phyloP scores from a whole-genome alignment of 2,113 vertebrate species.

The Mirounga angustirostris region DNA sequence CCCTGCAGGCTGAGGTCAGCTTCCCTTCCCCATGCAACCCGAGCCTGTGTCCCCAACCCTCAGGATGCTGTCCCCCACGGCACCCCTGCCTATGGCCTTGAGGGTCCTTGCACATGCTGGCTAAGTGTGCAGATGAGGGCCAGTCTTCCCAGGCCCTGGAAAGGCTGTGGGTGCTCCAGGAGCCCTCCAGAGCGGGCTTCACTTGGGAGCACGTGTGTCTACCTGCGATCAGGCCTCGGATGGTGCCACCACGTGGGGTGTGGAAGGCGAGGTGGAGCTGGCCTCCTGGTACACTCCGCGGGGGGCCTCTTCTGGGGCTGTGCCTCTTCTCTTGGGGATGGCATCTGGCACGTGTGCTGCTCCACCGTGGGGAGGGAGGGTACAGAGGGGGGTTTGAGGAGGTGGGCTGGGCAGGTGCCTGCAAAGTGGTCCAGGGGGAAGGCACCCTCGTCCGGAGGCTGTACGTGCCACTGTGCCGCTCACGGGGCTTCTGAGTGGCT shows the following conservation, averaged over 20 bases:
- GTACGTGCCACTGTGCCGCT: fast-evolving
- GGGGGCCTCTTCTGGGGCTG: background rate
- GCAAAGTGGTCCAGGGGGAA: background rate
- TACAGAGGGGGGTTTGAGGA: background rate
- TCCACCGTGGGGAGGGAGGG: background rate
- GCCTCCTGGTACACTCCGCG: background rate
- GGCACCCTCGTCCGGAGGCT: background rate
- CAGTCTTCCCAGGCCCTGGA: background rate
- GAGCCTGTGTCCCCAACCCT: background rate
- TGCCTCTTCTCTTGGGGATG: background rate
- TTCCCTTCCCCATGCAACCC: background rate
- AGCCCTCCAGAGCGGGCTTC: background rate
- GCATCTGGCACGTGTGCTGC: background rate
- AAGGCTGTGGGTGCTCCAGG: background rate
- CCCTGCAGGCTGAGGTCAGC: background rate
- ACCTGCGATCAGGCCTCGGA: background rate
- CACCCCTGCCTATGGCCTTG: background rate
- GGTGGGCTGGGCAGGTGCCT: background rate
- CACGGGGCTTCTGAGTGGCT: background rate
- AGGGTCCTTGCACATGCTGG: background rate
- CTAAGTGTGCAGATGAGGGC: background rate
- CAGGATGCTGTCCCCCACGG: background rate
- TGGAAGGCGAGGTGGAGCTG: background rate
- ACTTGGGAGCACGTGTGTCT: background rate
- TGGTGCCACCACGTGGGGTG: background rate